phyloP scores from a whole-genome alignment of 2,797 vertebrate genomes.

The Acipenser ruthenus region DNA sequence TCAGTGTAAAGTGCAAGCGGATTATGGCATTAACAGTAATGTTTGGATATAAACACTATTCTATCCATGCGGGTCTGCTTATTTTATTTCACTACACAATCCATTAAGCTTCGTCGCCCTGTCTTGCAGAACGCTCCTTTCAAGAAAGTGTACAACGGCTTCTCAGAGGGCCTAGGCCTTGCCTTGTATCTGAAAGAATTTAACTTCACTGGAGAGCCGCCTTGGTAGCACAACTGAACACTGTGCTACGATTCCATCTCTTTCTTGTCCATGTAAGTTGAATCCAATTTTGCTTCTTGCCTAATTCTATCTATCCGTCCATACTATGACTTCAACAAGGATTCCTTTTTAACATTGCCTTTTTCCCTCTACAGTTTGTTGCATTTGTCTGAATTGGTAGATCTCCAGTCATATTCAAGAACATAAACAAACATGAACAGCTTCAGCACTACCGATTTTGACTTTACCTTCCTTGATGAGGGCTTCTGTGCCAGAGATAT shows the following conservation, averaged over 20 bases:
- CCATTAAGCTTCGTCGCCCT: too few species aligned
- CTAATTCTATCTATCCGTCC: too few species aligned
- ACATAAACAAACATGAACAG: slow-evolving; percentile 56
- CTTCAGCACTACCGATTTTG: slow-evolving; percentile 61
- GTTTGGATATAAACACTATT: too few species aligned
- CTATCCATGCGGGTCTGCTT: too few species aligned
- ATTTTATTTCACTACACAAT: too few species aligned
- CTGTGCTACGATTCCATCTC: slow-evolving; percentile 45
- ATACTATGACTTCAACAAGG: too few species aligned
- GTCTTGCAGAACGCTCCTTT: slow-evolving; percentile 47
- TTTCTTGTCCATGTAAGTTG: slow-evolving; percentile 59
- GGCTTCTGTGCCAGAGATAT: slow-evolving; percentile 88
- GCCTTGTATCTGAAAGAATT: slow-evolving; percentile 60
- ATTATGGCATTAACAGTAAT: too few species aligned
- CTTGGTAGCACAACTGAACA: slow-evolving; percentile 53
- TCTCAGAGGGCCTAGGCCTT: slow-evolving; percentile 54
- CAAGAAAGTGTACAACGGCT: slow-evolving; percentile 52
- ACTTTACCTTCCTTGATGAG: slow-evolving; percentile 85
- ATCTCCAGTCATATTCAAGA: slow-evolving; percentile 27
- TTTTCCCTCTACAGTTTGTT: slow-evolving; percentile 43
- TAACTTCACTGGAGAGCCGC: slow-evolving; percentile 62
- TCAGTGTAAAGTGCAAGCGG: too few species aligned
- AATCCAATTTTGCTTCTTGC: neutral
- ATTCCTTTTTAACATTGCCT: too few species aligned
- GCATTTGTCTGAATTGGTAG: slow-evolving; percentile 32